Base-by-base conservation (phyloP, 2,888 invertebrate species). In the Dastarcus helophoroides region DNA sequence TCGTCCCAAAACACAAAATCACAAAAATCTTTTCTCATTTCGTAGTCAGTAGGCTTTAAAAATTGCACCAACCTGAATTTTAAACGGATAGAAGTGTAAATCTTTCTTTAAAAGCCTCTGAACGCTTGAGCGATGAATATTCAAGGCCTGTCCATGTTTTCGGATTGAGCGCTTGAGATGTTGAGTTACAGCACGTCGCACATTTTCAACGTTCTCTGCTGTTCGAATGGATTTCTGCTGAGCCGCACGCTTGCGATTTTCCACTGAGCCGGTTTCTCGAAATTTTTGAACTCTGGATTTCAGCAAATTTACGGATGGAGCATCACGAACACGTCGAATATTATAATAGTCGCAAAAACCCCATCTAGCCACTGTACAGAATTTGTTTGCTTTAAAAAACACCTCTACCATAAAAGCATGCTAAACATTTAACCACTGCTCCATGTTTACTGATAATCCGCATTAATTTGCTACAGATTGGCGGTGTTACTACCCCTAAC, bases 321-420 rank as follows among this genome's bases (percentile, higher is more conserved):
- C 19, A 17, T 17, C 19, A 7, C 6, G 6, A 7, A 17, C n/a
- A n/a, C 19, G 19, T n/a, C 19, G 19, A 17, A 17, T 17, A n/a
- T 17, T 17, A n/a, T 7, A 17, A n/a, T 17, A n/a, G 19, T 6
- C 19, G n/a, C 19, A 17, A 17, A 17, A 17, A 6, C 19, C 6
- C 6, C 19, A n/a, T 17, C 19, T 6, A 17, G 19, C 19, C n/a
- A 17, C 6, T 7, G 19, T 17, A 17, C n/a, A 17, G 19, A n/a
- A 17, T n/a, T 17, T n/a, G 19, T 17, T 17, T n/a, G 19, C 19
- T n/a, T 7, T 17, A 17, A 17, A 17, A 17, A 7, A 17, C n/a
- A n/a, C 19, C 19, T 17, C 19, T n/a, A 17, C 6, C 19, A 17
- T 17, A 17, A 17, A 17, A 17, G 19, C 19, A 17, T n/a, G 19